A percentile compares a stretch with the other conserved stretches of the same genome.
phyloP scores from a whole-genome alignment of 2,888 invertebrate genomes.

The Onchidella celtica region DNA sequence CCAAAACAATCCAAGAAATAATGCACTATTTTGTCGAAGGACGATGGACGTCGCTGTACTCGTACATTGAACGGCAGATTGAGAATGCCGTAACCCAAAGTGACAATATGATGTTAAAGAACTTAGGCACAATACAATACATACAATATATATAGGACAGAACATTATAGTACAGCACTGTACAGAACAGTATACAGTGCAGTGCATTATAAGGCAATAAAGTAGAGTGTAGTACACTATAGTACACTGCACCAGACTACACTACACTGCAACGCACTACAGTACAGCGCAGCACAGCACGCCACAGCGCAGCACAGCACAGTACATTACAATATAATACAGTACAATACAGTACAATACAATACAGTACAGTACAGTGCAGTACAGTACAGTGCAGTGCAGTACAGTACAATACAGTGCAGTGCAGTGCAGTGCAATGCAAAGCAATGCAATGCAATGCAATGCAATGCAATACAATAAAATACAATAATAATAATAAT shows the following conservation, averaged over 20 bases:
- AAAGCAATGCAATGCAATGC: background rate
- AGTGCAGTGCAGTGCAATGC: background rate
- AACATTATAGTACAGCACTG: background rate
- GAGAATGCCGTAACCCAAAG: no score
- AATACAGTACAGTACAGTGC: background rate
- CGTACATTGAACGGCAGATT: no score
- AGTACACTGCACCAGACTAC: slow-evolving; percentile 11
- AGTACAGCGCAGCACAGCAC: background rate
- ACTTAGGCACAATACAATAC: slow-evolving; percentile 10
- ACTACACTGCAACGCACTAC: slow-evolving; percentile 8
- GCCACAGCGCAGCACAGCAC: background rate
- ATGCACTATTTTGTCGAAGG: no score
- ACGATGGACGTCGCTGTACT: no score
- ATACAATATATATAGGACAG: background rate
- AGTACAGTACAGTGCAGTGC: background rate
- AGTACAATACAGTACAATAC: background rate
- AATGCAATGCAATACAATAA: background rate
- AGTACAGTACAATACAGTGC: background rate
- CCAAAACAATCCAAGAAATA: no score
- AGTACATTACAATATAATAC: background rate
- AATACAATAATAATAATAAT: background rate
- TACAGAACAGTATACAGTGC: background rate
- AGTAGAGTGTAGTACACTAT: slow-evolving; percentile 9
- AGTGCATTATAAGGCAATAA: background rate
- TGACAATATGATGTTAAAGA: no score